phyloP scores from a whole-genome alignment of 2,888 invertebrate genomes.

The Microctonus aethiopoides region DNA sequence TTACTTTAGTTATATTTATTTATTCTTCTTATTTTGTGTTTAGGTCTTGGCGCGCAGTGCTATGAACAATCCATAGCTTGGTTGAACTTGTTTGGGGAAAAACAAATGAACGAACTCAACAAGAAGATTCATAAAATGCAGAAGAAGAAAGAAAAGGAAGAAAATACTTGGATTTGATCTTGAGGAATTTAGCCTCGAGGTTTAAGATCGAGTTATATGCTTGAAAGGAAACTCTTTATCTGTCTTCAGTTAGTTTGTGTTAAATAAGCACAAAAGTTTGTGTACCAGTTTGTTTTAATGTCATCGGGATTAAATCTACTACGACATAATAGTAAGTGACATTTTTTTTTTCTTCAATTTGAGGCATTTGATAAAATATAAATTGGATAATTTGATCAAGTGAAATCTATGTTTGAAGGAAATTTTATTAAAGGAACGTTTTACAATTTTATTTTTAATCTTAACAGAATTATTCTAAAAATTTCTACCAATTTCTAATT shows the following conservation, averaged over 20 bases:
- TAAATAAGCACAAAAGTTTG: background rate
- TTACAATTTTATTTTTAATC: background rate
- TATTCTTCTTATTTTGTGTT: background rate
- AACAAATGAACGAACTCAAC: background rate
- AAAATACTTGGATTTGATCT: background rate
- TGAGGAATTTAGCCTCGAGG: background rate
- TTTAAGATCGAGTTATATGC: conserved; percentile 11
- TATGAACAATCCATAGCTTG: conserved; percentile 1
- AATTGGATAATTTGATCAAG: background rate
- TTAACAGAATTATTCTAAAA: background rate
- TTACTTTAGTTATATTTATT: background rate
- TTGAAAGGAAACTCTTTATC: background rate
- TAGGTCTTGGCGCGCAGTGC: background rate
- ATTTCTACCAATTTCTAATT: background rate
- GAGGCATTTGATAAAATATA: too few relatives aligned
- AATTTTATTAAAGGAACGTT: background rate
- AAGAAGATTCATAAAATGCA: background rate
- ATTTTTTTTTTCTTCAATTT: background rate
- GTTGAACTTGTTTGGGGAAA: background rate
- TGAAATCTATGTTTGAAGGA: background rate
- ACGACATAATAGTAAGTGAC: background rate
- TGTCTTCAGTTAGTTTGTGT: background rate
- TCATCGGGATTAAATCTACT: background rate
- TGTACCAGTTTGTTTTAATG: background rate
- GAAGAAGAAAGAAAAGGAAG: background rate